Evolutionary conservation across 2,797 vertebrate species (phyloP), one percentile per base, ranked within the genome.

Genomic region (Tympanoctomys barrerae): DNA sequence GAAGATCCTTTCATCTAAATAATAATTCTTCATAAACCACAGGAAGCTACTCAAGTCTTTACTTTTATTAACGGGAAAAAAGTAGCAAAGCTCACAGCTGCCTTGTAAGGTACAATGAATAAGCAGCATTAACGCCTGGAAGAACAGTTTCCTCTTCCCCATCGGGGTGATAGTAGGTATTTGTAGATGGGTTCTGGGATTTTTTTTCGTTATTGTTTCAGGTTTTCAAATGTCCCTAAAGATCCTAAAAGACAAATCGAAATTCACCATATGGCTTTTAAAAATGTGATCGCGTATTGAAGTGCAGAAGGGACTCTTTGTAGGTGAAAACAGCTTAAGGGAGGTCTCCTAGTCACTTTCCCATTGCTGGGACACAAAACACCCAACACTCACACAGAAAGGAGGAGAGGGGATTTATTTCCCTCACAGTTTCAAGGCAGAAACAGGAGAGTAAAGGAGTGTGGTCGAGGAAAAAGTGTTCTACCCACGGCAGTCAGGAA

Each of bases 1-100:
- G 46, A 21, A 94, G 77, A 94, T 85, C 7, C 18, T 89, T 94
- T 71, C 9, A 82, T 96, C 94, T 94, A 91, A 97, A 94, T 97
- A 94, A 68, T 80, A 94, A 75, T 88, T 68, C 8, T 93, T n/a
- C 21, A 49, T 71, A 39, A 92, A 77, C 6, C 36, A 36, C 33
- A 80, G n/a, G 9, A 85, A 93, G 49, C 46, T 91, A 84, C 91
- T 77, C 66, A 91, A 95, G 86, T 28, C 19, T 87, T 85, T 19
- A 57, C 31, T 77, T 95, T 70, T 75, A 33, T 61, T 70, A 82
- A 61, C 33, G 18, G 12, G 1, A 77, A 49, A 39, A 46, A 24
- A 73, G 42, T 5, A 73, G 39, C 39, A 73, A 24, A 22, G 42
- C 42, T 88, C 42, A 68, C n/a, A 70, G 33, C 31, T 59, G 16